Evolutionary conservation across 2,113 vertebrate genomes (phyloP).

Genomic region (Oreamnos americanus): DNA sequence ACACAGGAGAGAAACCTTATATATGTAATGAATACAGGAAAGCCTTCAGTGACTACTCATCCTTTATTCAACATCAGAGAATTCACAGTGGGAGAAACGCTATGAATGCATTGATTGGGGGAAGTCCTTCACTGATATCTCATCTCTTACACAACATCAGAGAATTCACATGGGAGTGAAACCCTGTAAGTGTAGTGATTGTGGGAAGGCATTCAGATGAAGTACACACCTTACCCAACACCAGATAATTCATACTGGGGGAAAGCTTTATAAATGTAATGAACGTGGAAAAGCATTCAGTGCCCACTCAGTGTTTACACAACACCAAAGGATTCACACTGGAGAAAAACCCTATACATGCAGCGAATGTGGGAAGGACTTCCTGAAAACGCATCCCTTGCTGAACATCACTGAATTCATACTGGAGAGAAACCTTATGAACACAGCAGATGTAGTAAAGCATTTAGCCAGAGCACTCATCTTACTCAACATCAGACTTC

Average conservation of each 20-base stretch:
- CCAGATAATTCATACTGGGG: background rate
- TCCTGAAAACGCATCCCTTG: background rate
- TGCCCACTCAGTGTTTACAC: background rate
- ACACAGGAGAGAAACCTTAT: background rate
- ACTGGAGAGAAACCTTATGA: background rate
- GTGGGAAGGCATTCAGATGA: background rate
- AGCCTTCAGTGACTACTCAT: background rate
- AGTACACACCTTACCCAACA: background rate
- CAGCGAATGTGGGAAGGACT: background rate
- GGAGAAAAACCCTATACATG: background rate
- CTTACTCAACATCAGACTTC: background rate
- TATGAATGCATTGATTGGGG: background rate
- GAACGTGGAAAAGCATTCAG: background rate
- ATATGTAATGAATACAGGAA: background rate
- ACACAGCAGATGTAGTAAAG: background rate
- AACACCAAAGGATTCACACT: background rate
- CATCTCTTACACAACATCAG: background rate
- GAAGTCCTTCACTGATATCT: background rate
- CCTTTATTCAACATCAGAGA: background rate
- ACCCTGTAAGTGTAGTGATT: background rate
- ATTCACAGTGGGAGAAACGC: background rate
- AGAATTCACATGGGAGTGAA: background rate
- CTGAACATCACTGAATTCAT: background rate
- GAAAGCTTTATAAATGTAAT: background rate
- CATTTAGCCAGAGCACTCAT: background rate